These are phyloP conservation scores for Toxotes lorentzi DNA, from an alignment of 2,797 vertebrate genomes.

Conservation along the genomic window DNA sequence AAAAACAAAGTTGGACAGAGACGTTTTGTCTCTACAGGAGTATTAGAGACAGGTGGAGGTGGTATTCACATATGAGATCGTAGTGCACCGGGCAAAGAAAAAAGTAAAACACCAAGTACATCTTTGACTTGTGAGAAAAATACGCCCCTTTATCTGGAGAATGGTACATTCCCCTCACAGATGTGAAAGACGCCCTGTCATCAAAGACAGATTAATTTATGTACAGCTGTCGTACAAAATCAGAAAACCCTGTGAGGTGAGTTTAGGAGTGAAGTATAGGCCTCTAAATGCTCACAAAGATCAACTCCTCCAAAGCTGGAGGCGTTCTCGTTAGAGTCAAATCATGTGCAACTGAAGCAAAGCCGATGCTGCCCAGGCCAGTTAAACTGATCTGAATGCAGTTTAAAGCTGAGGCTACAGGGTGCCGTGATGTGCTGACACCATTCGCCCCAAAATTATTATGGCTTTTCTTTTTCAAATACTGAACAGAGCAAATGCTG, in stretches of 20 bases:
- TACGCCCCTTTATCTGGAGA: slow-evolving; percentile 24
- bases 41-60: slow-evolving; percentile 32
- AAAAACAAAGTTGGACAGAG: slow-evolving; percentile 58
- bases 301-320: slow-evolving; percentile 25
- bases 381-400: slow-evolving; percentile 63
- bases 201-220: slow-evolving; percentile 81
- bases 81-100: slow-evolving; percentile 33
- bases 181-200: slow-evolving; percentile 63
- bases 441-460: neutral
- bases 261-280: slow-evolving; percentile 90
- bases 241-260: slow-evolving; percentile 67
- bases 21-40: slow-evolving; percentile 30
- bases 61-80: slow-evolving; percentile 32
- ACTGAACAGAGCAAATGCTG: slow-evolving; percentile 23
- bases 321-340: slow-evolving; percentile 23
- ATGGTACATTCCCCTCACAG: slow-evolving; percentile 58
- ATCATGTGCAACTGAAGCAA: slow-evolving; percentile 59
- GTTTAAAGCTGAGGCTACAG: slow-evolving; percentile 39
- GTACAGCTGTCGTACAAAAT: slow-evolving; percentile 84
- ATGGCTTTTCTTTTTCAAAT: slow-evolving; percentile 47
- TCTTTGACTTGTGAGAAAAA: slow-evolving; percentile 30
- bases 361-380: slow-evolving; percentile 10
- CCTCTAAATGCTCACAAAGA: slow-evolving; percentile 71
- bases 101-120: slow-evolving; percentile 47
- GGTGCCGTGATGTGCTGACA: slow-evolving; percentile 12